Evolutionary conservation across 1,140 invertebrate species (phyloP).

Genomic region (Orchestia grillus): DNA sequence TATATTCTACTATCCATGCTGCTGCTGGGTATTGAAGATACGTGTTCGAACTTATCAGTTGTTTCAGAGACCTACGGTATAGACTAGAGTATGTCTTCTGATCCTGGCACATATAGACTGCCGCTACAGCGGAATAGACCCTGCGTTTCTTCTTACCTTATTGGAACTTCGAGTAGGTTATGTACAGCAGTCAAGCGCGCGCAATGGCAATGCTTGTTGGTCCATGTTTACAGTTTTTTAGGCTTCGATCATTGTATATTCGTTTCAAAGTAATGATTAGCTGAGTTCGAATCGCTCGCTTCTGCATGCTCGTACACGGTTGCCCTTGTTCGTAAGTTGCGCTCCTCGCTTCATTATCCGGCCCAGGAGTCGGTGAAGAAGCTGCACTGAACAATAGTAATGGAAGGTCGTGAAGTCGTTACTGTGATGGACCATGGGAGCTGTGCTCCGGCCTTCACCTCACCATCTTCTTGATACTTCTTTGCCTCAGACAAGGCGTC

Average conservation of each 20-base stretch:
- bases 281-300: neutral
- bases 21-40: neutral
- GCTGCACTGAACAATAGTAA: slow-evolving; percentile 34
- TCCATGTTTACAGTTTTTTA: neutral
- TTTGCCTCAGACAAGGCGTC: neutral
- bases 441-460: slow-evolving; percentile 16
- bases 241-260: neutral
- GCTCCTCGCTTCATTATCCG: slow-evolving; percentile 3
- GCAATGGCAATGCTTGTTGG: neutral
- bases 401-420: slow-evolving; percentile 32
- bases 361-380: neutral
- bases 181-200: no score
- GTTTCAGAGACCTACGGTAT: neutral
- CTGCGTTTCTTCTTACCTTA: neutral
- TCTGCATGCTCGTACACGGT: neutral
- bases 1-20: no score
- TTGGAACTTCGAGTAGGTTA: neutral
- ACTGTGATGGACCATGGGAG: neutral
- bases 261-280: neutral
- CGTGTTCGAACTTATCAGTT: neutral
- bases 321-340: neutral
- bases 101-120: no score
- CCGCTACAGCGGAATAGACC: neutral
- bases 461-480: neutral
- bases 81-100: neutral